Conservation (phyloP, 1,140 invertebrate genomes). For the Dendroctonus ponderosae region DNA sequence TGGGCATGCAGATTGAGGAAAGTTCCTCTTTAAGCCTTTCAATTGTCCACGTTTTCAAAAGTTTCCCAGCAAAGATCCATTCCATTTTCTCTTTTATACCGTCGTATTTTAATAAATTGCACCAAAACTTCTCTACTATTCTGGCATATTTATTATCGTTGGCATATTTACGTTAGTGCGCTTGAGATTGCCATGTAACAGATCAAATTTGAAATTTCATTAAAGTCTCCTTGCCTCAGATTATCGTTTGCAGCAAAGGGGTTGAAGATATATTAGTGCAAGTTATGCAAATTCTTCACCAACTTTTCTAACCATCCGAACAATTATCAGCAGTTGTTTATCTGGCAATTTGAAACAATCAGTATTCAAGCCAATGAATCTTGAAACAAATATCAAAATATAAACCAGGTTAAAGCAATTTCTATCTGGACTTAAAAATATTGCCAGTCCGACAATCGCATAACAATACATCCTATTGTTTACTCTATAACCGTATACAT, state of each 20-base stretch:
- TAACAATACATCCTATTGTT: slow-evolving; percentile 23
- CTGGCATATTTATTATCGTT: slow-evolving; percentile 24
- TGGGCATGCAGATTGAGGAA: slow-evolving; percentile 32
- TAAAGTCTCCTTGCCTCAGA: not conserved
- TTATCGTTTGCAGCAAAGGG: no score
- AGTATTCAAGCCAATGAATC: no score
- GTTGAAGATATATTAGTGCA: no score
- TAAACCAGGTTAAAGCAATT: slow-evolving; percentile 9
- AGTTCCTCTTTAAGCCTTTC: slow-evolving; percentile 43
- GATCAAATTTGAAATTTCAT: not conserved
- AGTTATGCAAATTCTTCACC: no score
- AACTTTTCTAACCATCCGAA: no score
- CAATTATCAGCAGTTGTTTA: no score
- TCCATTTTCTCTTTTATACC: slow-evolving; percentile 29
- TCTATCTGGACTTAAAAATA: slow-evolving; percentile 9
- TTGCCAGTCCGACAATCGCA: slow-evolving; percentile 7
- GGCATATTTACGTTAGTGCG: slow-evolving; percentile 11
- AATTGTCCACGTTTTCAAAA: slow-evolving; percentile 43
- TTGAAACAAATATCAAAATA: slow-evolving; percentile 1
- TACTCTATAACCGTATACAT: slow-evolving; percentile 12
- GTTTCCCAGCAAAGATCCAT: slow-evolving; percentile 35
- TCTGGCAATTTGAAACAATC: no score
- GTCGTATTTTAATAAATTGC: slow-evolving; percentile 30
- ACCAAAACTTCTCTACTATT: slow-evolving; percentile 25
- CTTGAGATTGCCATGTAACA: not conserved